phyloP scores from a whole-genome alignment of 2,797 vertebrate genomes.

The Sciurus carolinensis region DNA sequence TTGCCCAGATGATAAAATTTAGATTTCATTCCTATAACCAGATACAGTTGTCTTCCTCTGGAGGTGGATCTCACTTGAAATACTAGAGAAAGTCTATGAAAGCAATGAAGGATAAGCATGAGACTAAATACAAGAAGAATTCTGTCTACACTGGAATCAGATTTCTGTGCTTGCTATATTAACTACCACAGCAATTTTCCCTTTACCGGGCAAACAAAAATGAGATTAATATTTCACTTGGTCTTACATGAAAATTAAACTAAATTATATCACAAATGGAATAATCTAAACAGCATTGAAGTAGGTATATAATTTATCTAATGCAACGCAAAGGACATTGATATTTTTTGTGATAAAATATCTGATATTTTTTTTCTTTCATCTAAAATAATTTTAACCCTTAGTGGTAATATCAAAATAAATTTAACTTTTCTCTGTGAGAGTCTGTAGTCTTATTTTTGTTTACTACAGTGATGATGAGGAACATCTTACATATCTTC shows the following conservation, averaged over 20 bases:
- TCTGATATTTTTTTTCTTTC: neutral
- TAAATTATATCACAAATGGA: neutral
- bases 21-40: neutral
- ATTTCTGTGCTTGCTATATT: neutral
- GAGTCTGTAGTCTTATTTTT: neutral
- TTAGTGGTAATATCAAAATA: neutral
- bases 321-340: neutral
- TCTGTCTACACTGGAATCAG: neutral
- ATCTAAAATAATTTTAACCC: slow-evolving; percentile 5
- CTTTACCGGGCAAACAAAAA: neutral
- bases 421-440: slow-evolving; percentile 35
- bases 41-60: neutral
- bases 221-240: slow-evolving; percentile 28
- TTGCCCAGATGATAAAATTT: neutral
- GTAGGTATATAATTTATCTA: neutral
- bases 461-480: neutral
- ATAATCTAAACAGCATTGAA: slow-evolving; percentile 1
- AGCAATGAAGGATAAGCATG: neutral
- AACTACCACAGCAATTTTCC: neutral
- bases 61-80: neutral
- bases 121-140: neutral
- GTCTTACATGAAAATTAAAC: slow-evolving; percentile 22
- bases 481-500: neutral
- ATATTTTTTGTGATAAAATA: slow-evolving; percentile 15
- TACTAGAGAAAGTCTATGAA: neutral